Conservation (phyloP, 2,888 invertebrate species). For the Crocallis elinguaria region DNA sequence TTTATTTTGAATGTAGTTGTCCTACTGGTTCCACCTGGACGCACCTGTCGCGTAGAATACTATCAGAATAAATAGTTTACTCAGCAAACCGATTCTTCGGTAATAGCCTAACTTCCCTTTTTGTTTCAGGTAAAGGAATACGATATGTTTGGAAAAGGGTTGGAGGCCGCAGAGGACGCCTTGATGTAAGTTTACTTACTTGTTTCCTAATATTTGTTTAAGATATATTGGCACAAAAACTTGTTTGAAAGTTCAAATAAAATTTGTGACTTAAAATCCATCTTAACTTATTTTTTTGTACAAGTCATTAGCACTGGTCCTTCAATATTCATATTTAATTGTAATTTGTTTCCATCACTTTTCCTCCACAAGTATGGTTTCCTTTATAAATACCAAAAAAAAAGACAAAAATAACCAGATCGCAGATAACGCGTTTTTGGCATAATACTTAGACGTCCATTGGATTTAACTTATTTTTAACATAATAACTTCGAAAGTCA, state of each 20-base stretch:
- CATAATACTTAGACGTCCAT: not conserved
- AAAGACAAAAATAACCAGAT: not conserved
- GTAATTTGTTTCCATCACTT: no score
- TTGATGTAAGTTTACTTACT: not conserved
- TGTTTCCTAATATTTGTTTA: not conserved
- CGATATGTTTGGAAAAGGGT: not conserved
- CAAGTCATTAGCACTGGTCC: no score
- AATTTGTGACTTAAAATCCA: no score
- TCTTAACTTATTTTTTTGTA: no score
- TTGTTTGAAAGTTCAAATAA: no score
- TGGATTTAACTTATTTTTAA: not conserved
- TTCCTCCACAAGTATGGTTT: no score
- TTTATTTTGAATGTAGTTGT: not conserved
- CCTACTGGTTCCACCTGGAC: not conserved
- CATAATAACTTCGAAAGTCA: not conserved
- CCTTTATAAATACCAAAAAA: not conserved
- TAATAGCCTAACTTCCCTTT: conserved; percentile 4
- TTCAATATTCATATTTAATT: no score
- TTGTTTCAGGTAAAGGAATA: conserved; percentile 17
- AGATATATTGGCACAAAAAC: not conserved
- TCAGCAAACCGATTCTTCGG: conserved; percentile 9
- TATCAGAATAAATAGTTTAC: conserved; percentile 7
- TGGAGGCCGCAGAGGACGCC: not conserved
- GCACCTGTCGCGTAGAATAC: not conserved
- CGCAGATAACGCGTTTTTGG: not conserved